phyloP scores from a whole-genome alignment of 2,888 invertebrate species.

The Actias luna region DNA sequence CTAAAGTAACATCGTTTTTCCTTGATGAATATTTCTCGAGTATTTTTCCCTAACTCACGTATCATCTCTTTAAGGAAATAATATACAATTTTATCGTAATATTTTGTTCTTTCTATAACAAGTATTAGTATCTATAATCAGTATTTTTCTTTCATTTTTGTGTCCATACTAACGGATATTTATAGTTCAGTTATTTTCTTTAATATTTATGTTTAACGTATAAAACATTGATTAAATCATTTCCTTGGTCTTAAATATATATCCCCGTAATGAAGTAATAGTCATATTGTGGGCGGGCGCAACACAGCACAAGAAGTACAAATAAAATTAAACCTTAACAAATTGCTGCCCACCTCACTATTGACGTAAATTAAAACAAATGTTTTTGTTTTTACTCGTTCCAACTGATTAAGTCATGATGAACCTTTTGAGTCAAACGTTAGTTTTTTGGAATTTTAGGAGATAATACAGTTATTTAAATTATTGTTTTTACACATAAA shows the following conservation, averaged over 20 bases:
- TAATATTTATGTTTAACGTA: background rate
- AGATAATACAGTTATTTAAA: too few species aligned
- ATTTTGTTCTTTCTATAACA: too few species aligned
- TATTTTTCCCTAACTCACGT: background rate
- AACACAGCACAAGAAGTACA: background rate
- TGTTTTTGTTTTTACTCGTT: background rate
- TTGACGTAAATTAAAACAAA: background rate
- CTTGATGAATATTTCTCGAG: background rate
- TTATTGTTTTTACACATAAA: too few species aligned
- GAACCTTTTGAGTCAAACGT: background rate
- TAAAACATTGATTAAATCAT: background rate
- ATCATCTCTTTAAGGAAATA: background rate
- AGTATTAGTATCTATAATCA: too few species aligned
- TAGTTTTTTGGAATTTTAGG: background rate
- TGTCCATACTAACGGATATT: too few species aligned
- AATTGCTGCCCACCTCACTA: background rate
- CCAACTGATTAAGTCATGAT: background rate
- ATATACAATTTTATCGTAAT: too few species aligned
- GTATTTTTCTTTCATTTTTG: too few species aligned
- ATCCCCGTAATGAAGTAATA: background rate
- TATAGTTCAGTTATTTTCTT: too few species aligned
- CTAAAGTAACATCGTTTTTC: background rate
- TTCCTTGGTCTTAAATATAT: background rate
- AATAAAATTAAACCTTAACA: slow-evolving; percentile 1
- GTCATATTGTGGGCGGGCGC: background rate